Percentiles rank a stretch among this genome's conserved stretches.
These are phyloP conservation scores for Drosophila ficusphila DNA, from an alignment of 1,140 invertebrate genomes.

Conservation along the genomic window DNA sequence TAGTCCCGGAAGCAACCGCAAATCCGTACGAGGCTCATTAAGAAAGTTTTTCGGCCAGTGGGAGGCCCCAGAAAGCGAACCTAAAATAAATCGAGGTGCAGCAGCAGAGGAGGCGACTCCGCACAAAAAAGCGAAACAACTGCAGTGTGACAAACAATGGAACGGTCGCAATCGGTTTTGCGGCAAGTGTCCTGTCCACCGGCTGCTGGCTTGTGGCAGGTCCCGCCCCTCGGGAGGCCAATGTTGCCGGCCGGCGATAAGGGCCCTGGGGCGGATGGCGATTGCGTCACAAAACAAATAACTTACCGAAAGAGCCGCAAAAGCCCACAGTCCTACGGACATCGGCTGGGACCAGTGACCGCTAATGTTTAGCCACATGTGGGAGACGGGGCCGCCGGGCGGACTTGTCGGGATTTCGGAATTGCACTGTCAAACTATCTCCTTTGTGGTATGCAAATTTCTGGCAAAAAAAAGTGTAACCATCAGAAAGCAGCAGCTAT, in stretches of 20 bases:
- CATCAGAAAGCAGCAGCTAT: neutral
- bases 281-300: conserved; percentile 75
- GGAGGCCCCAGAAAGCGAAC: conserved; percentile 30
- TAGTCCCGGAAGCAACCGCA: conserved; percentile 19
- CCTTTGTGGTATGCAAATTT: conserved; percentile 34
- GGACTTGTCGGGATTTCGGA: conserved; percentile 35
- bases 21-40: conserved; percentile 56
- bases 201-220: conserved; percentile 46
- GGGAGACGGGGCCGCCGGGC: neutral
- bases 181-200: conserved; percentile 7
- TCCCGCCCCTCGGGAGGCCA: conserved; percentile 2
- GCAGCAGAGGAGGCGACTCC: neutral
- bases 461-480: neutral
- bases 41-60: conserved; percentile 44
- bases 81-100: conserved; percentile 64
- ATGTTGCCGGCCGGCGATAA: conserved; percentile 15
- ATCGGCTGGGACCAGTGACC: conserved; percentile 49
- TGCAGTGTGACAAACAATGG: conserved; percentile 66
- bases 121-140: conserved; percentile 42
- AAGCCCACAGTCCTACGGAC: conserved; percentile 33
- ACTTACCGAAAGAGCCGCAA: conserved; percentile 71
- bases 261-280: conserved; percentile 19
- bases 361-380: conserved; percentile 71
- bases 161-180: conserved; percentile 60
- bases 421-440: conserved; percentile 66